Percentiles rank a stretch among this genome's conserved stretches.
phyloP scores from a whole-genome alignment of 2,113 vertebrate species.

The Pyrgilauda ruficollis region DNA sequence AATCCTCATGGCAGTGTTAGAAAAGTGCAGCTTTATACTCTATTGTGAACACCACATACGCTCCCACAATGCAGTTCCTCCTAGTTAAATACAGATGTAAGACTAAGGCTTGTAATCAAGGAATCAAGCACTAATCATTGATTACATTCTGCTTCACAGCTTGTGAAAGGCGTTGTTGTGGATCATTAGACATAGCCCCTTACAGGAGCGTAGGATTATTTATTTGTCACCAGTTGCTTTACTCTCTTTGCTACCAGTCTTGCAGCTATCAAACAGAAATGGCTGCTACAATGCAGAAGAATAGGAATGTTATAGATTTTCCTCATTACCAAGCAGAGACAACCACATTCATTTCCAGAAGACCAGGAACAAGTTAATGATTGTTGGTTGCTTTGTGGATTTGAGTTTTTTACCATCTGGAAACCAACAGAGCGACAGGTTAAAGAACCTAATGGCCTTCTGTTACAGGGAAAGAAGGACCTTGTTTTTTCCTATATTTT shows the following conservation, averaged over 20 bases:
- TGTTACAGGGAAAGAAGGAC: background rate
- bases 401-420: background rate
- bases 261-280: background rate
- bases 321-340: background rate
- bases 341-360: background rate
- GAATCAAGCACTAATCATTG: conserved; percentile 56
- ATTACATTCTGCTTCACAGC: conserved; percentile 57
- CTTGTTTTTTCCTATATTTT: background rate
- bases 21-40: conserved; percentile 21
- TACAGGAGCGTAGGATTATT: conserved; percentile 59
- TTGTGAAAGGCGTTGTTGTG: conserved; percentile 59
- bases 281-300: background rate
- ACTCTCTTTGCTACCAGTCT: background rate
- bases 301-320: background rate
- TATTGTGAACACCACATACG: background rate
- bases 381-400: background rate
- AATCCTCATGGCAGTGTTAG: background rate
- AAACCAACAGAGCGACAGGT: background rate
- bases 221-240: conserved; percentile 45
- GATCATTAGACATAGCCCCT: conserved; percentile 52
- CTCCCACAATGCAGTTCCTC: conserved; percentile 36
- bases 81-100: conserved; percentile 52
- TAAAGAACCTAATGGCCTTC: background rate
- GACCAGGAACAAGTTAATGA: background rate
- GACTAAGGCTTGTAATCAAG: conserved; percentile 56